phyloP scores from a whole-genome alignment of 2,888 invertebrate genomes.

The Acrocyrtus sp. region DNA sequence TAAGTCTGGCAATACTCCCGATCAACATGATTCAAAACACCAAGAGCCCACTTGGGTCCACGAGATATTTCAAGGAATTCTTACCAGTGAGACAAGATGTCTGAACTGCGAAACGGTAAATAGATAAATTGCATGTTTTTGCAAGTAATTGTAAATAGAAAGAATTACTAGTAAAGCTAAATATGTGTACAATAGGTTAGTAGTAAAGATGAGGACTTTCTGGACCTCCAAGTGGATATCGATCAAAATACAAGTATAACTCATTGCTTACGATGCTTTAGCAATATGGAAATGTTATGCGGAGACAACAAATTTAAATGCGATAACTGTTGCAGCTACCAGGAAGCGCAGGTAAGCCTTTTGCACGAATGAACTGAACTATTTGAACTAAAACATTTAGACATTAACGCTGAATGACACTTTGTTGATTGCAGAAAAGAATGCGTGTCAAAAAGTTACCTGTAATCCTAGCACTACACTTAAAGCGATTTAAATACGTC shows the following conservation, averaged over 20 bases:
- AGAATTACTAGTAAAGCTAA: background rate
- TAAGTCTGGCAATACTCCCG: slow-evolving; percentile 28
- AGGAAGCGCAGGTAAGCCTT: slow-evolving; percentile 85
- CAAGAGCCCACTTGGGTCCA: slow-evolving; percentile 99
- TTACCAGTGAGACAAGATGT: slow-evolving; percentile 99
- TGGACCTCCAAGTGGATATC: slow-evolving; percentile 98
- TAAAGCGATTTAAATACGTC: slow-evolving; percentile 98
- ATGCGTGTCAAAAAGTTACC: slow-evolving; percentile 99
- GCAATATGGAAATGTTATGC: slow-evolving; percentile 98
- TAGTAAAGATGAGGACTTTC: slow-evolving; percentile 99
- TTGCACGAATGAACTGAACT: too few species aligned
- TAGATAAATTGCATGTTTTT: slow-evolving; percentile 23
- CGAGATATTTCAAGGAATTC: slow-evolving; percentile 99
- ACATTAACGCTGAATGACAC: background rate
- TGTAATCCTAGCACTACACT: slow-evolving; percentile 95
- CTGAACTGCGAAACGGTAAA: slow-evolving; percentile 98
- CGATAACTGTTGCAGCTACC: slow-evolving; percentile 98
- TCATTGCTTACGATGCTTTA: slow-evolving; percentile 96
- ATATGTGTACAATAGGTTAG: slow-evolving; percentile 72
- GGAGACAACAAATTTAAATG: slow-evolving; percentile 99
- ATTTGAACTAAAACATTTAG: background rate
- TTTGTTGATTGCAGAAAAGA: slow-evolving; percentile 73
- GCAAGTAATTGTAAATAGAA: background rate
- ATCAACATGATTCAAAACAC: slow-evolving; percentile 60
- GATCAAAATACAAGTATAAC: slow-evolving; percentile 99